Percentiles rank a stretch among this genome's conserved stretches.
These are phyloP conservation scores for Polypedilum vanderplanki DNA, from an alignment of 1,140 invertebrate species.

Conservation along the genomic window DNA sequence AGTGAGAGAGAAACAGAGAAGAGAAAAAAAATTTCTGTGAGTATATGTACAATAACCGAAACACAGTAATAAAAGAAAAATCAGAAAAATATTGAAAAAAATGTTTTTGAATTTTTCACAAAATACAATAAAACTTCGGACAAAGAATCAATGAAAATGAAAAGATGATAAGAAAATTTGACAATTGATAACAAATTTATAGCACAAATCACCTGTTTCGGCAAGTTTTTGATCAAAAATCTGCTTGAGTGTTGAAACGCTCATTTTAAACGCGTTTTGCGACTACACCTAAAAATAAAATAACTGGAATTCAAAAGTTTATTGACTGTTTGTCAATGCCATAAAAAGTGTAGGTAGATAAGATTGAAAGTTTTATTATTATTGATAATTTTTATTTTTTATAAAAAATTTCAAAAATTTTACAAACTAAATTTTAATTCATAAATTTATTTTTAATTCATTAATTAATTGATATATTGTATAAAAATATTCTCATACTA, in stretches of 20 bases:
- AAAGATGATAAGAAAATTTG: neutral
- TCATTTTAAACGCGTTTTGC: slow-evolving; percentile 11
- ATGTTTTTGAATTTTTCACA: neutral
- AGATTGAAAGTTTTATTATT: neutral
- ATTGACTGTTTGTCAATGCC: neutral
- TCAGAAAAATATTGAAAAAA: neutral
- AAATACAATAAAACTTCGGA: neutral
- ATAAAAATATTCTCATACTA: neutral
- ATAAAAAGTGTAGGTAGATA: no score
- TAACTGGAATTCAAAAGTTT: neutral
- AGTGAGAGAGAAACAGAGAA: neutral
- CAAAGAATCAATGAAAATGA: neutral
- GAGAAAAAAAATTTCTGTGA: neutral
- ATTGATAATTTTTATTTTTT: neutral
- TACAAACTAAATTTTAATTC: neutral
- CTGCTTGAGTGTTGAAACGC: slow-evolving; percentile 10
- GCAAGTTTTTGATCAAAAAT: neutral
- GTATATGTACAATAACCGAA: neutral
- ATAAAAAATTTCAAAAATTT: neutral
- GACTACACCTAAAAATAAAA: neutral
- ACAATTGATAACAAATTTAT: neutral
- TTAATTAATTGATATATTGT: neutral
- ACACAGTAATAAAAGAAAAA: neutral
- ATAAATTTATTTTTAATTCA: neutral
- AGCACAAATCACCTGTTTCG: neutral